Base-by-base conservation (phyloP, 2,113 vertebrate genomes). In the Ciconia maguari region DNA sequence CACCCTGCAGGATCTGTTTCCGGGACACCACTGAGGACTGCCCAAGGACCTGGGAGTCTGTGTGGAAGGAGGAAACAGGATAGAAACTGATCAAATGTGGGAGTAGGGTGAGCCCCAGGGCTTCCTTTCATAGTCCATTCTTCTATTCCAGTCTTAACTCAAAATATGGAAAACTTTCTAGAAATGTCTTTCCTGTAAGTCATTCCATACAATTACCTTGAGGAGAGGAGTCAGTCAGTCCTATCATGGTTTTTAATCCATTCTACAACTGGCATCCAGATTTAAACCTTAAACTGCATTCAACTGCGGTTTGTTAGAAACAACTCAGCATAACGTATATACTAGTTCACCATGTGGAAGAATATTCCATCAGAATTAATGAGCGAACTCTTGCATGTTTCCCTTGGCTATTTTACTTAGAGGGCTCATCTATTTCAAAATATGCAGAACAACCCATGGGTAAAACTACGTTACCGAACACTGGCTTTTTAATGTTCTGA, bases 261-360 rank as follows among this genome's bases (percentile, higher is more conserved):
- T 78, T 79, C 58, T 72, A 10, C 34, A 44, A 15, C 11, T 34
- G 26, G 7, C 11, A 71, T 75, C 2, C 7, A 77, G 25, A 70
- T 64, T 93, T 80, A 81, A 83, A 70, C 22, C 12, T 71, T 80
- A 44, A 83, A 88, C 16, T 58, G 20, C 12, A 25, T 93, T 92
- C 30, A 83, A 0, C 10, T n/a, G 51, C 44, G 17, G 27, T 80
- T 94, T 85, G 21, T 85, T 38, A 70, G 42, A 87, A 90, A 38
- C 27, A 79, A n/a, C 22, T 64, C 0, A 0, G 11, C 0, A 0
- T 78, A 87, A 58, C 0, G 0, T 24, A 52, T 52, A 11, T 8
- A 10, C 16, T 90, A 51, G 13, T 20, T 79, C 18, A 75, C 26
- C 15, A 4, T 34, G 42, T 80, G 69, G 32, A 92, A 89, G 72